These are phyloP conservation scores for Paragorgia papillata DNA, from an alignment of 92 coral and sea anemone species.

Conservation along the genomic window DNA sequence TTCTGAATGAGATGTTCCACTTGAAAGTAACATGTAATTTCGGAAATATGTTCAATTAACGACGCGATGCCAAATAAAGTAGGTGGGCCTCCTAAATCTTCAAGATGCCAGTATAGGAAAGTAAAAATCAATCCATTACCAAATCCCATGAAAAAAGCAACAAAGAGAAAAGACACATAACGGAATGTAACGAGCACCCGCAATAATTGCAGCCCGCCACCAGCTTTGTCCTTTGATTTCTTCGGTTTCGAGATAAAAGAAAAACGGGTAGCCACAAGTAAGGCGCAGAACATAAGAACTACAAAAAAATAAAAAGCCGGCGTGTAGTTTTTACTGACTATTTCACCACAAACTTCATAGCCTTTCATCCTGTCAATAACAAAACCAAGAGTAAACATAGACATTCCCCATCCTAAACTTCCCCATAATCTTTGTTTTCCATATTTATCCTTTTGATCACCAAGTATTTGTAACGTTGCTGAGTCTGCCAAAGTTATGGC, in stretches of 20 bases:
- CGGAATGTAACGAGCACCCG: slow-evolving; percentile 77
- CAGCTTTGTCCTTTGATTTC: slow-evolving; percentile 50
- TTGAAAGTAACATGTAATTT: slow-evolving; percentile 88
- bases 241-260: slow-evolving; percentile 65
- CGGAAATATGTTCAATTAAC: slow-evolving; percentile 94
- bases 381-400: slow-evolving; percentile 93
- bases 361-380: slow-evolving; percentile 92
- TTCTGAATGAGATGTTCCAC: slow-evolving; percentile 82
- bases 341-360: slow-evolving; percentile 96
- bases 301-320: slow-evolving; percentile 95
- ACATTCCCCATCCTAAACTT: slow-evolving; percentile 97
- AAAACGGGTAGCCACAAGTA: slow-evolving; percentile 95
- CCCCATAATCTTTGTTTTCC: slow-evolving; percentile 99
- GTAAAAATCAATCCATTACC: slow-evolving; percentile 95
- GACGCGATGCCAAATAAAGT: slow-evolving; percentile 99
- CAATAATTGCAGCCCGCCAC: slow-evolving; percentile 64
- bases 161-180: slow-evolving; percentile 77
- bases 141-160: slow-evolving; percentile 92
- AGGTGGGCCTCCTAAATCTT: slow-evolving; percentile 98
- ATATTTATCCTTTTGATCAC: slow-evolving; percentile 91
- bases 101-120: slow-evolving; percentile 97
- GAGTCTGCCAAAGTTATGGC: slow-evolving; percentile 98
- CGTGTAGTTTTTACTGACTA: slow-evolving; percentile 94
- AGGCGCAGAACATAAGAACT: slow-evolving; percentile 91
- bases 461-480: slow-evolving; percentile 93